phyloP scores from a whole-genome alignment of 2,113 vertebrate genomes.

The Nyctereutes procyonoides region DNA sequence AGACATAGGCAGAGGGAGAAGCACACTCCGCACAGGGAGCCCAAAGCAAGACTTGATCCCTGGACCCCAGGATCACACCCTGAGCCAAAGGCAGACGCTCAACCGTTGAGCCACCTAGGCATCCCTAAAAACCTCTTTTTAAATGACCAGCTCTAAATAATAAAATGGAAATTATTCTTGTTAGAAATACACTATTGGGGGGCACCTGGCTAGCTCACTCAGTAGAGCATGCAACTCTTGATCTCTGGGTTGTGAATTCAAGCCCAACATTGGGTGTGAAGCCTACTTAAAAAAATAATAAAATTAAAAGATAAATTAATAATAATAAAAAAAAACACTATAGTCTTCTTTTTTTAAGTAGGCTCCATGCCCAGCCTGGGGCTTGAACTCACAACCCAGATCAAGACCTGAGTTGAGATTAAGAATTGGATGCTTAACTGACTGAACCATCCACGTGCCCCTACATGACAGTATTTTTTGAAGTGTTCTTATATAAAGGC shows the following conservation, averaged over 20 bases:
- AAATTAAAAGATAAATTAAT: background rate
- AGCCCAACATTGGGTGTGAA: background rate
- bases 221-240: background rate
- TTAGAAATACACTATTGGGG: background rate
- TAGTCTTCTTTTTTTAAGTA: background rate
- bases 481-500: constrained; percentile 25
- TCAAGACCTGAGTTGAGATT: background rate
- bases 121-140: background rate
- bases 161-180: background rate
- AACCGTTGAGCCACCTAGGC: no score
- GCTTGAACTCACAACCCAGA: background rate
- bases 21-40: no score
- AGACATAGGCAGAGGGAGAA: no score
- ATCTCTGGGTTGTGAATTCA: background rate
- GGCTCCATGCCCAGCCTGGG: background rate
- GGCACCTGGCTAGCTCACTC: background rate
- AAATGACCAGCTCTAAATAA: constrained; percentile 7
- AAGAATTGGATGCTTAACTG: background rate
- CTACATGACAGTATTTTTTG: background rate
- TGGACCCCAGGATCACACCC: no score
- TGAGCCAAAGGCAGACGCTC: no score
- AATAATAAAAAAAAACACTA: background rate
- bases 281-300: background rate
- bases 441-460: background rate
- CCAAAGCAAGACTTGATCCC: no score